These are phyloP conservation scores for Schizothorax lantsangensis DNA, from an alignment of 2,797 vertebrate genomes.

Conservation along the genomic window DNA sequence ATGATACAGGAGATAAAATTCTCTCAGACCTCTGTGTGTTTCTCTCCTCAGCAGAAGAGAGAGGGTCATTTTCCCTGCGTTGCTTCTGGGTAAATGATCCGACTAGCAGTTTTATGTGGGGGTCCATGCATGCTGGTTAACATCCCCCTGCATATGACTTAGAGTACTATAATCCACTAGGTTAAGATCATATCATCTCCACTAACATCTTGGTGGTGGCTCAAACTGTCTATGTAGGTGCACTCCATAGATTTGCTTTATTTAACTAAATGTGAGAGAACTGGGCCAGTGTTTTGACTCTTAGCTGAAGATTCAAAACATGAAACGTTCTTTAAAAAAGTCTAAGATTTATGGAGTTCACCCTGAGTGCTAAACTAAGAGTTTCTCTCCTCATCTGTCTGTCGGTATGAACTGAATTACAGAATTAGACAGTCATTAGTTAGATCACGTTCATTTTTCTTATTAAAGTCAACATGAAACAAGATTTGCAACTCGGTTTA, in stretches of 20 bases:
- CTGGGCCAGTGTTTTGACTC: slow-evolving; percentile 22
- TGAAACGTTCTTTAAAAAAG: neutral
- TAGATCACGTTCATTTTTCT: neutral
- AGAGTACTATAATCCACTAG: slow-evolving; percentile 51
- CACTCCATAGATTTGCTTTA: slow-evolving; percentile 42
- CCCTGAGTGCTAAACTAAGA: neutral
- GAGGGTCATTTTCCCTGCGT: slow-evolving; percentile 78
- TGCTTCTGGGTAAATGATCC: slow-evolving; percentile 74
- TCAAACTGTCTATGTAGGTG: slow-evolving; percentile 14
- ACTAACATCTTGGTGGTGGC: slow-evolving; percentile 62
- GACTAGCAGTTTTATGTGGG: slow-evolving; percentile 48
- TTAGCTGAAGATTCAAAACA: slow-evolving; percentile 28
- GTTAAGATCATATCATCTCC: slow-evolving; percentile 34
- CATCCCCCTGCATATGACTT: slow-evolving; percentile 35
- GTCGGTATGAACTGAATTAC: slow-evolving; percentile 9
- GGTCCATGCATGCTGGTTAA: slow-evolving; percentile 67
- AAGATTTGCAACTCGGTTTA: neutral
- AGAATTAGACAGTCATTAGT: neutral
- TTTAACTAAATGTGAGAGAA: neutral
- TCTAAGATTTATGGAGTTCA: slow-evolving; percentile 36
- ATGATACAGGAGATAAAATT: neutral
- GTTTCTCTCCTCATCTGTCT: slow-evolving; percentile 50
- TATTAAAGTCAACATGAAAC: slow-evolving; percentile 23
- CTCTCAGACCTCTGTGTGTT: slow-evolving; percentile 60
- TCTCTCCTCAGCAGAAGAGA: slow-evolving; percentile 77